phyloP scores from a whole-genome alignment of 2,113 vertebrate genomes.

The Natator depressus region DNA sequence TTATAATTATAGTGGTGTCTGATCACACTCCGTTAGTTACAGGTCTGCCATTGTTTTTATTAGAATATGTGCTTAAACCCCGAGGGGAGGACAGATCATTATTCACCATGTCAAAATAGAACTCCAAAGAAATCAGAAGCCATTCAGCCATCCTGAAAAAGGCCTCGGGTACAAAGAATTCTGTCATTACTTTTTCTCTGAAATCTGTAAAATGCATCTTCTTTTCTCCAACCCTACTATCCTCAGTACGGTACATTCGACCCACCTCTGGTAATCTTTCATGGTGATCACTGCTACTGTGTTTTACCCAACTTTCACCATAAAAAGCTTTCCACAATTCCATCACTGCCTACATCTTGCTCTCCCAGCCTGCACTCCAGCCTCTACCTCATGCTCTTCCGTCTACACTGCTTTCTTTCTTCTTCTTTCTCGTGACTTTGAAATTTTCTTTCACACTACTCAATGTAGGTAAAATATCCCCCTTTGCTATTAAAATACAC shows the following conservation, averaged over 20 bases:
- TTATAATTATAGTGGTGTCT: conserved; percentile 16
- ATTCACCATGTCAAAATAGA: not conserved
- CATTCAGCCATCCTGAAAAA: not conserved
- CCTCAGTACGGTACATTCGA: not conserved
- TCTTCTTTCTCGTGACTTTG: not conserved
- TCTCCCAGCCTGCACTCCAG: not conserved
- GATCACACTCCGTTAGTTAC: not conserved
- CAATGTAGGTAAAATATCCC: not conserved
- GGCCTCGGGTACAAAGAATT: not conserved
- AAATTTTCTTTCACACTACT: not conserved
- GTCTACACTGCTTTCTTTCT: not conserved
- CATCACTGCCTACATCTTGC: not conserved
- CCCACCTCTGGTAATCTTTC: not conserved
- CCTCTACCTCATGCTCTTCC: not conserved
- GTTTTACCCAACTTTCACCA: not conserved
- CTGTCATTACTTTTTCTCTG: not conserved
- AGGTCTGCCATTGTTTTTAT: not conserved
- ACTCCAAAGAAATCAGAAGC: conserved; percentile 16
- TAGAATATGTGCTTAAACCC: not conserved
- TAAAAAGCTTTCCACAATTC: not conserved
- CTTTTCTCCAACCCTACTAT: not conserved
- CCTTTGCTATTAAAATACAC: not conserved
- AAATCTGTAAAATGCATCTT: not conserved
- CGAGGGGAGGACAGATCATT: not conserved
- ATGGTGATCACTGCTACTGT: not conserved